Evolutionary conservation across 1,140 invertebrate genomes (phyloP).

Genomic region (Brachionus paranguensis): DNA sequence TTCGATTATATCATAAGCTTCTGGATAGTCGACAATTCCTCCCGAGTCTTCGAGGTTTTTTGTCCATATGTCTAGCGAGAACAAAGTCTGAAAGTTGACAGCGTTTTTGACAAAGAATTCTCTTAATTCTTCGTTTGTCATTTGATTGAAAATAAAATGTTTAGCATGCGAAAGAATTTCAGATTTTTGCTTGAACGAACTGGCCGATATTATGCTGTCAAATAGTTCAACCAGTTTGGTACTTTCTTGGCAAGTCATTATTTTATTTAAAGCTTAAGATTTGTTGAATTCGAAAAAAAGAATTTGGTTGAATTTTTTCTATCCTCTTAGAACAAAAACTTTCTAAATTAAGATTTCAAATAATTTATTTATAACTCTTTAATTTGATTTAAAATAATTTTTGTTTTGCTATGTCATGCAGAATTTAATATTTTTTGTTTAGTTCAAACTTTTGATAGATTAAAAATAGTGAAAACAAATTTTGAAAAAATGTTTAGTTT

Average conservation of each 20-base stretch:
- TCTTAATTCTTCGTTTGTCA: background rate
- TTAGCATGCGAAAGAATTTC: background rate
- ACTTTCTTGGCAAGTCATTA: background rate
- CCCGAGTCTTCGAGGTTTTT: background rate
- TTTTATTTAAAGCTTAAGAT: background rate
- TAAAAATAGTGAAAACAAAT: background rate
- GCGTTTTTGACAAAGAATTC: background rate
- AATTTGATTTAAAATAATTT: background rate
- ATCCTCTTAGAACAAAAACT: background rate
- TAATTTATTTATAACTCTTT: background rate
- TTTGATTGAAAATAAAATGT: constrained; percentile 1
- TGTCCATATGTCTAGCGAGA: background rate
- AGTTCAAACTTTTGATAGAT: background rate
- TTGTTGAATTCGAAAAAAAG: background rate
- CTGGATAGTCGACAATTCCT: background rate
- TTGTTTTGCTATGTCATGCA: background rate
- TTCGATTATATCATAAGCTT: constrained; percentile 12
- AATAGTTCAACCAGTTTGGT: background rate
- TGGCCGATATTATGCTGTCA: background rate
- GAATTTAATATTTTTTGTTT: background rate
- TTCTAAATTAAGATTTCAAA: background rate
- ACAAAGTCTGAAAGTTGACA: background rate
- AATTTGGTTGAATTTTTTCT: background rate
- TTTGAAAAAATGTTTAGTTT: too few relatives aligned
- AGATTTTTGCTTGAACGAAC: constrained; percentile 6